Conservation (phyloP, 2,797 vertebrate species). For the Pteropus rufus region DNA sequence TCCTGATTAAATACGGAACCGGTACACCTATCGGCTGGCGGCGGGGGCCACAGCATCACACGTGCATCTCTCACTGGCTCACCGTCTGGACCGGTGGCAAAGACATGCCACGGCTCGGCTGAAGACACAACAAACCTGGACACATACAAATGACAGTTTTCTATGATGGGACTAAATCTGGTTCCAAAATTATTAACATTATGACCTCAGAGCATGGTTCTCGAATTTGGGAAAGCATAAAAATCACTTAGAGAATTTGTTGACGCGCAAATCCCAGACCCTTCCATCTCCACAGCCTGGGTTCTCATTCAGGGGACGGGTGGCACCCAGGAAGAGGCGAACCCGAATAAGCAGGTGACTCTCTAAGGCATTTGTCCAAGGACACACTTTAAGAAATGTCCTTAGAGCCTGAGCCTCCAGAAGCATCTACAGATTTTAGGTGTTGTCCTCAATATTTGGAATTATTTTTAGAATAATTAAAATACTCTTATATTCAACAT, state of each 20-base stretch:
- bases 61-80: background rate
- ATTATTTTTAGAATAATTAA: background rate
- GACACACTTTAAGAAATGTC: background rate
- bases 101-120: fast-evolving
- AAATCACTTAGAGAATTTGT: background rate
- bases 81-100: background rate
- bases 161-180: background rate
- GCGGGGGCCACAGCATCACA: fast-evolving
- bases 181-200: background rate
- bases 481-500: background rate
- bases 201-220: background rate
- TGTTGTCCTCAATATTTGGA: background rate
- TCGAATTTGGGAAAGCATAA: background rate
- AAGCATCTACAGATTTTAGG: background rate
- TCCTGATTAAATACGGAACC: background rate
- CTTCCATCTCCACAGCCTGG: fast-evolving
- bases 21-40: background rate
- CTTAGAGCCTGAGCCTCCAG: background rate
- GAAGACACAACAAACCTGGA: background rate
- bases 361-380: background rate
- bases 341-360: background rate
- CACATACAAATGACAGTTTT: background rate
- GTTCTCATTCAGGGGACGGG: background rate
- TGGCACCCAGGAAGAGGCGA: background rate
- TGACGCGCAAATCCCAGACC: background rate